These are phyloP conservation scores for Sitta europaea DNA, from an alignment of 2,113 vertebrate genomes.

Conservation along the genomic window DNA sequence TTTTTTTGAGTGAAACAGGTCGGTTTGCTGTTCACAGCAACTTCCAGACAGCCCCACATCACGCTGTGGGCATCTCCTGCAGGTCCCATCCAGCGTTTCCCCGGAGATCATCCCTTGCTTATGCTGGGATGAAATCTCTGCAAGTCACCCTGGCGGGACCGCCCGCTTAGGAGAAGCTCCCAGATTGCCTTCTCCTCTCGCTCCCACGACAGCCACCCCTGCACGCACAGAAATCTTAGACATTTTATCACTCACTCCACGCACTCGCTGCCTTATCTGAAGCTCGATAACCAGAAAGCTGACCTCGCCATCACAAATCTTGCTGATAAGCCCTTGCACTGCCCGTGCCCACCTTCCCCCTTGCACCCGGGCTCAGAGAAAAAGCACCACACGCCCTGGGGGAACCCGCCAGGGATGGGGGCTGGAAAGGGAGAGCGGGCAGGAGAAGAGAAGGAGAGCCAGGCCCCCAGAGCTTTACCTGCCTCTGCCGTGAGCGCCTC, in stretches of 20 bases:
- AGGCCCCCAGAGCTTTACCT: not conserved
- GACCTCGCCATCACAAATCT: not conserved
- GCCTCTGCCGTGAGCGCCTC: not conserved
- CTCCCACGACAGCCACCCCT: not conserved
- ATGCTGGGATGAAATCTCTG: not conserved
- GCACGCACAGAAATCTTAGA: not conserved
- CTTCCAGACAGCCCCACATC: not conserved
- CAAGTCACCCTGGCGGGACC: not conserved
- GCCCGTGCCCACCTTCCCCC: not conserved
- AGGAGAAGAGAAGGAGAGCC: not conserved
- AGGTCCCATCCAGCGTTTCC: not conserved
- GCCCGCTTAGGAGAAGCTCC: fast-evolving
- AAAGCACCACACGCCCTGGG: fast-evolving
- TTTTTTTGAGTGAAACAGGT: not conserved
- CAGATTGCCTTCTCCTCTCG: not conserved
- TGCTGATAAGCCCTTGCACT: not conserved
- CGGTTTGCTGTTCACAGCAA: not conserved
- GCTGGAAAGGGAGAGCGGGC: not conserved
- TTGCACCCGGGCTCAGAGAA: not conserved
- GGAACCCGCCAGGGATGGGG: not conserved
- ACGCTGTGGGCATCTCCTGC: not conserved
- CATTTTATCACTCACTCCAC: not conserved
- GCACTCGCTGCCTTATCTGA: not conserved
- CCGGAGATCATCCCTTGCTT: fast-evolving
- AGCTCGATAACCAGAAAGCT: not conserved